Conservation (phyloP, 2,888 invertebrate genomes). For the Abrostola triplasia region DNA sequence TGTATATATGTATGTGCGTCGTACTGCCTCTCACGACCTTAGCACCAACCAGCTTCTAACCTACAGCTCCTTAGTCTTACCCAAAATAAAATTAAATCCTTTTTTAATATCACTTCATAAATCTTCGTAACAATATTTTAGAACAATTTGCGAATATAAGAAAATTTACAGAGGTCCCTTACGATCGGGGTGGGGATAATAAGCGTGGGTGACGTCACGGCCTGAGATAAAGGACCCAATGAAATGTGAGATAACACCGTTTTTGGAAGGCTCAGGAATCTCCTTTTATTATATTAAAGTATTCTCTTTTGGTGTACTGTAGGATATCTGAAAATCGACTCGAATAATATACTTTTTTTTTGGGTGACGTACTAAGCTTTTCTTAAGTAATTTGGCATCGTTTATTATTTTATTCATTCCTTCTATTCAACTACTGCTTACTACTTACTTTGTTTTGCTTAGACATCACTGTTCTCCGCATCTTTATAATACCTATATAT, state of each 20-base stretch:
- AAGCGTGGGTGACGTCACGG: conserved; percentile 50
- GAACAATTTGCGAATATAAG: conserved; percentile 52
- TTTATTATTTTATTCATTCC: too few species aligned
- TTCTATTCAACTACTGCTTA: too few species aligned
- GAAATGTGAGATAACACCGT: conserved; percentile 52
- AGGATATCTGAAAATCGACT: conserved; percentile 21
- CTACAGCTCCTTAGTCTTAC: neutral
- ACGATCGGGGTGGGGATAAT: conserved; percentile 47
- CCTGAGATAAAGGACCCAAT: conserved; percentile 49
- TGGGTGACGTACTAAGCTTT: too few species aligned
- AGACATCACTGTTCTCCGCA: too few species aligned
- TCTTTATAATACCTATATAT: too few species aligned
- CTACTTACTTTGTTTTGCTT: too few species aligned
- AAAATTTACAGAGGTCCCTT: conserved; percentile 50
- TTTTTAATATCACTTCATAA: conserved; percentile 47
- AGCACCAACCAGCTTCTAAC: neutral
- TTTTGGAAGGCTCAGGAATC: conserved; percentile 49
- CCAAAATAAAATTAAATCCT: conserved; percentile 27
- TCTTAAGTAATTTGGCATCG: too few species aligned
- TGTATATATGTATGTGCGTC: too few species aligned
- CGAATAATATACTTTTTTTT: neutral
- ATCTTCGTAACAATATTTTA: conserved; percentile 43
- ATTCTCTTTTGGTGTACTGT: conserved; percentile 34
- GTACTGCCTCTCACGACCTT: too few species aligned
- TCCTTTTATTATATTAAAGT: conserved; percentile 44